Evolutionary conservation across 1,140 invertebrate species (phyloP).

Genomic region (Drosophila mauritiana): DNA sequence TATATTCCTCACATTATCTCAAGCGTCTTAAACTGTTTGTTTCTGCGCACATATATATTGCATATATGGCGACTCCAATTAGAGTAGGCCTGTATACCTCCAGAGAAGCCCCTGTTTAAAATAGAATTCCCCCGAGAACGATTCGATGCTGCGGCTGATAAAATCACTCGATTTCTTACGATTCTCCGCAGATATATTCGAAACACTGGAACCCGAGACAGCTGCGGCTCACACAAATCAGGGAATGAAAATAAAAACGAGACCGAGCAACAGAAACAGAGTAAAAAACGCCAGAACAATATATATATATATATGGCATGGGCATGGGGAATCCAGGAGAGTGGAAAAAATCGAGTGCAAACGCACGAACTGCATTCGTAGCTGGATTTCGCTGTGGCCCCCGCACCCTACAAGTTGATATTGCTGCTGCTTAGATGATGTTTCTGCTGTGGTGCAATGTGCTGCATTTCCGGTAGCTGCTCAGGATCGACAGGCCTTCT

Average conservation of each 20-base stretch:
- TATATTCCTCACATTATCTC: no score
- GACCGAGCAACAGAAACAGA: background rate
- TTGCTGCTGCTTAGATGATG: background rate
- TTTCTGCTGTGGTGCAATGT: slow-evolving; percentile 60
- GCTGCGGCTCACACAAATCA: slow-evolving; percentile 20
- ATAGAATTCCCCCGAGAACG: background rate
- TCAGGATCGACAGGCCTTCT: slow-evolving; percentile 19
- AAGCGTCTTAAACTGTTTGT: no score
- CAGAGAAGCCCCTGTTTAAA: background rate
- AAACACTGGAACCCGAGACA: slow-evolving; percentile 13
- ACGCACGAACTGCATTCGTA: slow-evolving; percentile 44
- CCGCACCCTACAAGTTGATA: background rate
- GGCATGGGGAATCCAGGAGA: slow-evolving; percentile 12
- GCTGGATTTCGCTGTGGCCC: slow-evolving; percentile 9
- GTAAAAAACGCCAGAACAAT: background rate
- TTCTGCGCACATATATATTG: background rate
- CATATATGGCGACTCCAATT: no score
- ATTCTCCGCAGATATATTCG: background rate
- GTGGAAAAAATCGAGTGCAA: slow-evolving; percentile 40
- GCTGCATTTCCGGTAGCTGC: slow-evolving; percentile 78
- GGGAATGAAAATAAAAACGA: slow-evolving; percentile 21
- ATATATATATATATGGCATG: background rate
- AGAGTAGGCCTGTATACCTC: background rate
- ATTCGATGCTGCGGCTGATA: slow-evolving; percentile 6
- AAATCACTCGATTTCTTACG: slow-evolving; percentile 2